phyloP scores from a whole-genome alignment of 2,797 vertebrate genomes.

The Apogon hyalosoma region DNA sequence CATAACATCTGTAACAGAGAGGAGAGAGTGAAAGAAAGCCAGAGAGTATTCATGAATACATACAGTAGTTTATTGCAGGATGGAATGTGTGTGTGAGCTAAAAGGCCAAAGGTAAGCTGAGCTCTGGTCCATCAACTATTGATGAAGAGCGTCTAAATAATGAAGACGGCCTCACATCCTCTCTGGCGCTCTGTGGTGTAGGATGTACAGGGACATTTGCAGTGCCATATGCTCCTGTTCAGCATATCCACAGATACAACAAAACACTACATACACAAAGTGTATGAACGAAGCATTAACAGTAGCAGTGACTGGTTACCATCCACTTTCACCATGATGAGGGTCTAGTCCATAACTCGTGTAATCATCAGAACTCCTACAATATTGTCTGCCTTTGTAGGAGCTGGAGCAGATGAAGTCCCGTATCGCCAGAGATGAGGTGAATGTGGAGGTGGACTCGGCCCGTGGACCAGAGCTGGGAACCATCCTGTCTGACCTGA shows the following conservation, averaged over 20 bases:
- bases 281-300: no score
- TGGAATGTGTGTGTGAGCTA: conserved; percentile 7
- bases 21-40: conserved; percentile 55
- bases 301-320: no score
- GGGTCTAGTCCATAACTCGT: background rate
- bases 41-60: background rate
- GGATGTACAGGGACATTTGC: conserved; percentile 48
- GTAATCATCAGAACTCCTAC: background rate
- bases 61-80: background rate
- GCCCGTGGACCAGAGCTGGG: conserved; percentile 85
- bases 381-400: conserved; percentile 54
- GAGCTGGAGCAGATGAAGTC: conserved; percentile 84
- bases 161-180: conserved; percentile 68
- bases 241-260: background rate
- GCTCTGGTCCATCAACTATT: conserved; percentile 76
- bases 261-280: no score
- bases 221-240: conserved; percentile 28
- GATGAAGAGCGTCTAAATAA: conserved; percentile 78
- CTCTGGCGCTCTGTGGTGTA: conserved; percentile 51
- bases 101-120: conserved; percentile 69
- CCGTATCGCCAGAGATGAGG: conserved; percentile 83
- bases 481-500: conserved; percentile 79
- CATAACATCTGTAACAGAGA: conserved; percentile 6
- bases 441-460: conserved; percentile 87
- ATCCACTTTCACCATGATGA: background rate